A percentile compares a stretch with the other conserved stretches of the same genome.
Conservation (phyloP, 2,113 vertebrate species). For the Seriola quinqueradiata region DNA sequence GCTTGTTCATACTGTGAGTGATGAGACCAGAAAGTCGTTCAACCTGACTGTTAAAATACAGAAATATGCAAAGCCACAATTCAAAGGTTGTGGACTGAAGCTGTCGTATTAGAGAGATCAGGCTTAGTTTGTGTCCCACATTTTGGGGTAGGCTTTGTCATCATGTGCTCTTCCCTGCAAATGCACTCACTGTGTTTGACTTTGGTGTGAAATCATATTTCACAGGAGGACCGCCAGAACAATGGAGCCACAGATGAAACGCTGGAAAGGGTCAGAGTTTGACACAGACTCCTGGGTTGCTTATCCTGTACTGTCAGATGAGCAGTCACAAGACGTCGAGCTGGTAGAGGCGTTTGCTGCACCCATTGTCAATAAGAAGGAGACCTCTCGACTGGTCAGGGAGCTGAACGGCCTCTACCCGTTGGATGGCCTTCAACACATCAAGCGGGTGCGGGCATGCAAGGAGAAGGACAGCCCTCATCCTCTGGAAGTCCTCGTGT, state of each 20-base stretch:
- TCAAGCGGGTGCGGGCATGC: conserved; percentile 88
- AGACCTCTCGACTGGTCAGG: conserved; percentile 86
- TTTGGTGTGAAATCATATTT: conserved; percentile 50
- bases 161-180: conserved; percentile 8
- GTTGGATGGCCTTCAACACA: conserved; percentile 80
- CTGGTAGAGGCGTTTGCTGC: conserved; percentile 85
- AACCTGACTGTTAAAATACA: background rate
- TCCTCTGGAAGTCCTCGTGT: conserved; percentile 87
- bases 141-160: background rate
- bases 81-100: background rate
- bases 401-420: conserved; percentile 83
- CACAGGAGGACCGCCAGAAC: conserved; percentile 44
- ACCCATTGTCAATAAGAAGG: conserved; percentile 86
- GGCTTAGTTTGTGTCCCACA: background rate
- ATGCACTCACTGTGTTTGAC: conserved; percentile 19
- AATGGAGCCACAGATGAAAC: conserved; percentile 85
- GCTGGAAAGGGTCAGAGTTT: conserved; percentile 52
- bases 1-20: background rate
- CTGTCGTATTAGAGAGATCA: background rate
- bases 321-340: conserved; percentile 79
- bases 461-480: conserved; percentile 61
- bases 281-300: conserved; percentile 76
- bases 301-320: conserved; percentile 88
- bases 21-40: background rate
- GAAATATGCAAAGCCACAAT: background rate